Base-by-base conservation (phyloP, 23 tunicate genomes). In the Pegea sp. region DNA sequence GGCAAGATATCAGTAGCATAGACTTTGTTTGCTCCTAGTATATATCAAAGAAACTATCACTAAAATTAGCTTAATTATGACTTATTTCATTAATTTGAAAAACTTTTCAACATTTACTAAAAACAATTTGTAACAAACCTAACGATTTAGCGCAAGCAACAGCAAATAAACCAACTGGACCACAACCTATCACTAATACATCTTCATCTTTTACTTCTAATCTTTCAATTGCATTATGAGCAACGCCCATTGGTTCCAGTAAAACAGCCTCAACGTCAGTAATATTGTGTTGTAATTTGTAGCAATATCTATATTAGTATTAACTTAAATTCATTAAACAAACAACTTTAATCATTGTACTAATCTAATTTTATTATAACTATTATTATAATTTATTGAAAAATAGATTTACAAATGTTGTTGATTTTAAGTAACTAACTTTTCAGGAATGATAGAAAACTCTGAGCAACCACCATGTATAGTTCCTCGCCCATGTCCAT, bases 171-270 rank as follows among this genome's bases (percentile, higher is more conserved):
- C 98, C 98, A 0, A 89, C 98, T 3, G 98, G 93, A 0, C 98
- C 98, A 57, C 98, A 89, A 1, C 98, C 98, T 70, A 89, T 89
- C 27, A 89, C 90, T 3, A 89, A 52, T 22, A 89, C 90, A 19
- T 63, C 74, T 55, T 89, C 76, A 4, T 76, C 81, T 3, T 29
- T 21, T 25, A 89, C 90, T 31, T 89, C 74, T 0, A 89, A 53
- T 53, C 77, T 52, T 38, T 89, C 98, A 23, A 89, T 63, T 8
- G 74, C 77, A 54, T 89, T 89, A 34, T 89, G 98, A 31, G 98
- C 98, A 4, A 89, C 98, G 5, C 98, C 98, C 98, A 89, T 89
- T 0, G 98, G 98, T 31, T 89, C 98, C 58, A 89, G 42, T 25
- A 89, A 52, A 30, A 77, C 88, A 13, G 98, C 98, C 55, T 77